Evolutionary conservation across 2,113 vertebrate species (phyloP).

Genomic region (Melanerpes aurifrons): DNA sequence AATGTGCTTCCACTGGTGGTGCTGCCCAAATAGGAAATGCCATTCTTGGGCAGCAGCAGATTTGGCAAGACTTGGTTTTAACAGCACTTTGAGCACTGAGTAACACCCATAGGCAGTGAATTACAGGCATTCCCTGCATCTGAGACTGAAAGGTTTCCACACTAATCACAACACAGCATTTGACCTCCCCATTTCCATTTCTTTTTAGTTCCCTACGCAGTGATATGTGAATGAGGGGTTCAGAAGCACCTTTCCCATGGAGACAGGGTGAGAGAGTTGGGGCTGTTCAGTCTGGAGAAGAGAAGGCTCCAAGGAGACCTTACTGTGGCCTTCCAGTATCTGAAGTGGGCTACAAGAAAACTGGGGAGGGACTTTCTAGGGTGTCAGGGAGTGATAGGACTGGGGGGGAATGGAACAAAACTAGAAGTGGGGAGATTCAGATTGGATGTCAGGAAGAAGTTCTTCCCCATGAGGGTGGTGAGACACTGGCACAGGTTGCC

Average conservation of each 20-base stretch:
- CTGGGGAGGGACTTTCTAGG: too few relatives aligned
- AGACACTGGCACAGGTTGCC: too few relatives aligned
- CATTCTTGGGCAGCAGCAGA: constrained; percentile 6
- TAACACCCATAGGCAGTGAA: background rate
- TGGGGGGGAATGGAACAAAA: too few relatives aligned
- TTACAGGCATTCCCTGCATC: background rate
- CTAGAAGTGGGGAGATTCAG: too few relatives aligned
- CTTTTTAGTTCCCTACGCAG: background rate
- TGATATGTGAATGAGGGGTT: background rate
- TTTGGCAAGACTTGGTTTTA: constrained; percentile 16
- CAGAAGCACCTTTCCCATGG: background rate
- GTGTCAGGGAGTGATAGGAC: too few relatives aligned
- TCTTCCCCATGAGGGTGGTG: too few relatives aligned
- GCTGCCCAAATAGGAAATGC: constrained; percentile 44
- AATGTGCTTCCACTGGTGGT: background rate
- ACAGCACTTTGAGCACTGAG: background rate
- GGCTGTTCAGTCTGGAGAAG: too few relatives aligned
- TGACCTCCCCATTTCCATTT: background rate
- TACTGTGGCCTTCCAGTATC: too few relatives aligned
- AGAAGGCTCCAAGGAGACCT: too few relatives aligned
- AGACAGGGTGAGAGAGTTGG: too few relatives aligned
- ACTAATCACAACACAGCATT: background rate
- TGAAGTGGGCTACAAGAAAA: too few relatives aligned
- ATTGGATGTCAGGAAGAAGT: too few relatives aligned
- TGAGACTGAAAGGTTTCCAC: background rate